These are phyloP conservation scores for Xenopus laevis DNA, from an alignment of 2,113 vertebrate species.

Conservation along the genomic window DNA sequence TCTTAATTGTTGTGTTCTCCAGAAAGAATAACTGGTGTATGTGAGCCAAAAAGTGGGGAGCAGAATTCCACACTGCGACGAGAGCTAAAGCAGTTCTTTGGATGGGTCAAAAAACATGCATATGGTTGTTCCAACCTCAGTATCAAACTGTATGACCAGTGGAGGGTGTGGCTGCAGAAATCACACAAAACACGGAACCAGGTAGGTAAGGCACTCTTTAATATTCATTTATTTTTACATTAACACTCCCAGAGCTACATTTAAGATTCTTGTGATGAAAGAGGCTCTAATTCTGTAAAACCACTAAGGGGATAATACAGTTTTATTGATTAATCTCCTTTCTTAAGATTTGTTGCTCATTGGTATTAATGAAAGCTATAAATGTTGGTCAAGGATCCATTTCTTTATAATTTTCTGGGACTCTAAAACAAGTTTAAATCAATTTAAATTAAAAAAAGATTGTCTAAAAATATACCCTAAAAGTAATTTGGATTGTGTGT, in stretches of 20 bases:
- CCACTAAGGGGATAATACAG: too few relatives aligned
- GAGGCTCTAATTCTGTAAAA: too few relatives aligned
- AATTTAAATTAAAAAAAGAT: too few relatives aligned
- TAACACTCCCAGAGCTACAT: neutral
- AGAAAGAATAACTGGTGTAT: constrained; percentile 78
- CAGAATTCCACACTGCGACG: constrained; percentile 88
- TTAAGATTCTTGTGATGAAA: too few relatives aligned
- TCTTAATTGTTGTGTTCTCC: neutral
- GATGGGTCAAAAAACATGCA: constrained; percentile 93
- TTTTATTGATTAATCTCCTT: too few relatives aligned
- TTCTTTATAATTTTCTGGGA: too few relatives aligned
- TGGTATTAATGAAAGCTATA: too few relatives aligned
- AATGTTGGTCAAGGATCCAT: too few relatives aligned
- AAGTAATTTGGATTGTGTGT: too few relatives aligned
- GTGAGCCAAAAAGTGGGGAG: constrained; percentile 87
- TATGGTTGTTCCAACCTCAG: constrained; percentile 93
- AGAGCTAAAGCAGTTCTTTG: constrained; percentile 96
- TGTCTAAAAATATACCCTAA: too few relatives aligned
- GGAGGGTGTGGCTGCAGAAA: constrained; percentile 96
- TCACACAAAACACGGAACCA: constrained; percentile 97
- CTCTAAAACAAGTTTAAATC: too few relatives aligned
- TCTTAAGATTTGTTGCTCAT: too few relatives aligned
- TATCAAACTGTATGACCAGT: constrained; percentile 97
- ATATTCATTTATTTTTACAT: constrained; percentile 20
- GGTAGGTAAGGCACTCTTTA: constrained; percentile 82